Evolutionary conservation across 2,113 vertebrate genomes (phyloP), one percentile per base, ranked within the genome.

Genomic region (Oplegnathus fasciatus): DNA sequence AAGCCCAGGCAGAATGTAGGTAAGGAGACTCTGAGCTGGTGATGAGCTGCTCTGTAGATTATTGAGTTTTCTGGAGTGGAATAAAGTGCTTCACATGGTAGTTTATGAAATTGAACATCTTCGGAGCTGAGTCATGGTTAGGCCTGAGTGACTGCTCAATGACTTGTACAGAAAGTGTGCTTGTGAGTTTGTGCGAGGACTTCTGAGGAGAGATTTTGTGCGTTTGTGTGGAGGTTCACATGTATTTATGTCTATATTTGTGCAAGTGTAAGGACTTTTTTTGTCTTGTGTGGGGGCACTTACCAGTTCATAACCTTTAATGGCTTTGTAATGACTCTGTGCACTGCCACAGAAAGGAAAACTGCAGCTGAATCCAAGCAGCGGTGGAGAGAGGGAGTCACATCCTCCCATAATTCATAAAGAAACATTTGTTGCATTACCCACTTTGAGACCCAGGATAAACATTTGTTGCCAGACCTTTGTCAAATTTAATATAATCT

Each of bases 301-400:
- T 68, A 65, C 4, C 34, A 69, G 72, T 67, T 82, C 73, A 76
- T 86, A 82, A 71, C 40, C 80, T 80, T 77, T 83, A 78, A 86
- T 77, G 72, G 73, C 66, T 62, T 74, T 74, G 79, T 75, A 89
- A 89, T 86, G 80, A 78, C 61, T 82, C 68, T 58, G 11, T 46
- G 52, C 18, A 37, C 48, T 74, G 48, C 70, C 60, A 79, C 6
- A 9, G 66, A 88, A 50, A 77, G 84, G 75, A 89, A 90, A 88
- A 79, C 30, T 28, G 40, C 40, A 85, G 71, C 65, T 28, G 54
- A n/a, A 52, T 75, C 78, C 75, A 78, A 75, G 48, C 48, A 70
- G 78, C 3, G 18, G 61, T 60, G 83, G 69, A 85, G 66, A 75
- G 54, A 76, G 30, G 57, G 60, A 78, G 78, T 77, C 69, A 68